Percentiles rank a stretch among this genome's conserved stretches.
phyloP scores from a whole-genome alignment of 2,888 invertebrate genomes.

The Bombyx huttoni region DNA sequence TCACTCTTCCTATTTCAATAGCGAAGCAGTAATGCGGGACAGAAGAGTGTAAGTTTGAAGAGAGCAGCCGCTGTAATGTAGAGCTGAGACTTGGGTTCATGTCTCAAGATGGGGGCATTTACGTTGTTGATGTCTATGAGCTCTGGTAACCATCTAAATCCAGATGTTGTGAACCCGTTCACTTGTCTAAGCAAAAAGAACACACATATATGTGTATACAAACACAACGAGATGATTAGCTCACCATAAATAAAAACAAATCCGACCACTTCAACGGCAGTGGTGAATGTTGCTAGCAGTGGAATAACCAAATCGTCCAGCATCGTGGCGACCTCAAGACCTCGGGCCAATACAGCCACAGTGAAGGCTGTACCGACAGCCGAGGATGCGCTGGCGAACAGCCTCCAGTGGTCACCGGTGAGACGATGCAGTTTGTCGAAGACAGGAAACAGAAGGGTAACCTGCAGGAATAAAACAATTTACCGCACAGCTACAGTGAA shows the following conservation, averaged over 20 bases:
- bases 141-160: no score
- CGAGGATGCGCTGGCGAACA: constrained; percentile 50
- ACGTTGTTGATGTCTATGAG: no score
- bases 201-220: no score
- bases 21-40: no score
- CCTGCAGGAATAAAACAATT: constrained; percentile 38
- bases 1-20: no score
- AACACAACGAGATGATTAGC: constrained; percentile 4
- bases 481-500: constrained; percentile 47
- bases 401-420: constrained; percentile 52
- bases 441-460: constrained; percentile 52
- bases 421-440: constrained; percentile 53
- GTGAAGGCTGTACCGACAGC: constrained; percentile 53
- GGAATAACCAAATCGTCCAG: constrained; percentile 52
- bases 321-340: constrained; percentile 38
- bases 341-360: constrained; percentile 43
- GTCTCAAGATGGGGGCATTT: no score
- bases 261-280: constrained; percentile 48
- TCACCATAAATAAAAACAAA: constrained; percentile 62
- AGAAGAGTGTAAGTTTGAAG: no score
- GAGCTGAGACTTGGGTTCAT: no score
- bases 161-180: no score
- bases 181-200: no score
- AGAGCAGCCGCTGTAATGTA: no score
- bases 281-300: constrained; percentile 43